A percentile compares a stretch with the other conserved stretches of the same genome.
These are phyloP conservation scores for Butastur rufipennis DNA, from an alignment of 2,113 vertebrate species.

Conservation along the genomic window DNA sequence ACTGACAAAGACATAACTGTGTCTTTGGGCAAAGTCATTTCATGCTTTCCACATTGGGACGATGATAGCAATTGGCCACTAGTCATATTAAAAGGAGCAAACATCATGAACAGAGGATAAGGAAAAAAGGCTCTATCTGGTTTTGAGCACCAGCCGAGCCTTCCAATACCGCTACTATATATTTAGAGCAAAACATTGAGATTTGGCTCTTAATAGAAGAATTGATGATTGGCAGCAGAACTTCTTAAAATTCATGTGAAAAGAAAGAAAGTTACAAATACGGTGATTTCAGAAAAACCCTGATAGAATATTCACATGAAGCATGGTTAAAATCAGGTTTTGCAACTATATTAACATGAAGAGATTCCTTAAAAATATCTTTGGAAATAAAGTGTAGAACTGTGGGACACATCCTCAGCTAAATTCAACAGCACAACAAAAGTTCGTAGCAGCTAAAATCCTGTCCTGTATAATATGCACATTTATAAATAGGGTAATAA, in stretches of 20 bases:
- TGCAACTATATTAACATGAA: neutral
- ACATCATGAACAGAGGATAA: neutral
- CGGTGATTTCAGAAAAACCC: neutral
- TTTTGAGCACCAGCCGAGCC: neutral
- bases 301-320: neutral
- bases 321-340: neutral
- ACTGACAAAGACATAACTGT: neutral
- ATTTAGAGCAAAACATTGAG: neutral
- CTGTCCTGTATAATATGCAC: neutral
- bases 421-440: neutral
- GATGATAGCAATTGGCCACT: neutral
- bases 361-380: neutral
- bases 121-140: neutral
- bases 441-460: neutral
- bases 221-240: neutral
- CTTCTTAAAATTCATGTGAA: neutral
- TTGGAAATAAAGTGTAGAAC: neutral
- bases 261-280: neutral
- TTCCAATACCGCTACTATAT: neutral
- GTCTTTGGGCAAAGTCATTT: conserved; percentile 34
- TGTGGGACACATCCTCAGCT: neutral
- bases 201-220: neutral
- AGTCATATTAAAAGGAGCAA: neutral
- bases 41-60: neutral
- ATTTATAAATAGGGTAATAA: neutral